Evolutionary conservation across 2,113 vertebrate species (phyloP), one percentile per base, ranked within the genome.

Genomic region (Scytalopus superciliaris): DNA sequence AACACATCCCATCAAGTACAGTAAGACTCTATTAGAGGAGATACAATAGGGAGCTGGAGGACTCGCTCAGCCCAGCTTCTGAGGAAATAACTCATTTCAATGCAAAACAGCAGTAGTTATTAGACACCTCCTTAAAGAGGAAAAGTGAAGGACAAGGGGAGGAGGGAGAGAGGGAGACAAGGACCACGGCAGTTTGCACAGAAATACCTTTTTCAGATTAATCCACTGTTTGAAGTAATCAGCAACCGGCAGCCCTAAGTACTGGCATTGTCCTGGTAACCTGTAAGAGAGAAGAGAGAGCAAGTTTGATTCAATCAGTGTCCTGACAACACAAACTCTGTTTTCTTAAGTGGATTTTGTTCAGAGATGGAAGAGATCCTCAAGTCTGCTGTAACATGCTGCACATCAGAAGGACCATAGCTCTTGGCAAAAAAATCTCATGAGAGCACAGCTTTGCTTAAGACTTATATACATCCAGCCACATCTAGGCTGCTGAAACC

Each of bases 171-270:
- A 76, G 66, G 70, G 40, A 62, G 39, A 64, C 3, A 5, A 72
- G 67, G 59, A 78, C 84, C 18, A n/a, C 27, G 67, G 72, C 63
- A 82, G 88, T 92, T 96, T 90, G 50, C 94, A 96, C 76, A 87
- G 94, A 96, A 97, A 97, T 98, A 98, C 98, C 98, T 98, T 98
- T 98, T 98, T 98, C 97, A 98, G 98, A 98, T 98, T 98, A 98
- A 99, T 98, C 98, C 98, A 98, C 96, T 98, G 98, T 98, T 98
- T 98, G 98, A 98, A 98, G 98, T 98, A 98, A 98, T 98, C 98
- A 93, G 98, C 98, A 96, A 98, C 98, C 56, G 98, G 98, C 96
- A 98, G 98, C 89, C 98, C 98, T 98, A 98, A 98, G 95, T 98
- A 98, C 94, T 98, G 98, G 98, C 98, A 98, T 97, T 98, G 98